A percentile compares a stretch with the other conserved stretches of the same genome.
phyloP scores from a whole-genome alignment of 1,140 invertebrate genomes.

The Calosoma granatense region DNA sequence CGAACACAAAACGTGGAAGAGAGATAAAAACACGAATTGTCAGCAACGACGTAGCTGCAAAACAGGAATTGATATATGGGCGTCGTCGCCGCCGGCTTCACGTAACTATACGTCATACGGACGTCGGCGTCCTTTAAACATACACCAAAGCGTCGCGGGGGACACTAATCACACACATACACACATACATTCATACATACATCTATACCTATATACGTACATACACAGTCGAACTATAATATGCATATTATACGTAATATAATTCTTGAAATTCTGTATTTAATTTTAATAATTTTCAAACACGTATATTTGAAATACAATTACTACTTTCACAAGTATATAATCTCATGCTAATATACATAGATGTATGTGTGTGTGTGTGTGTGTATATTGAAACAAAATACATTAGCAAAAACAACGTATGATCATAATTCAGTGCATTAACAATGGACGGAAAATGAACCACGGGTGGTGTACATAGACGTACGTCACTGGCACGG shows the following conservation, averaged over 20 bases:
- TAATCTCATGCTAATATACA: neutral
- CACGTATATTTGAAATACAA: neutral
- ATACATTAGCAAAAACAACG: neutral
- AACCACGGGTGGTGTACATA: too few species aligned
- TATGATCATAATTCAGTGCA: conserved; percentile 3
- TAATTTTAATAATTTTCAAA: neutral
- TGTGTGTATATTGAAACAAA: neutral
- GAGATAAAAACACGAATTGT: neutral
- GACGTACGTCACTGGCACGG: too few species aligned
- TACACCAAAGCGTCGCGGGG: neutral
- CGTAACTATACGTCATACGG: neutral
- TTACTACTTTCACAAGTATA: neutral
- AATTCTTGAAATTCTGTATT: too few species aligned
- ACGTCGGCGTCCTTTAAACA: neutral
- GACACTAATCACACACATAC: neutral
- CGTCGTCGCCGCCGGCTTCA: neutral
- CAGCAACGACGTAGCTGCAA: neutral
- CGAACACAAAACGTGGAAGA: too few species aligned
- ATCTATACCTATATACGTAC: neutral
- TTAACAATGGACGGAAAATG: conserved; percentile 4
- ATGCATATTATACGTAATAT: neutral
- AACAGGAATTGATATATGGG: conserved; percentile 6
- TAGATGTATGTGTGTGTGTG: neutral
- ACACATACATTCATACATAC: neutral
- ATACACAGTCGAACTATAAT: neutral